These are phyloP conservation scores for Pachymerium ferrugineum DNA, from an alignment of 2,888 invertebrate species.

Conservation along the genomic window DNA sequence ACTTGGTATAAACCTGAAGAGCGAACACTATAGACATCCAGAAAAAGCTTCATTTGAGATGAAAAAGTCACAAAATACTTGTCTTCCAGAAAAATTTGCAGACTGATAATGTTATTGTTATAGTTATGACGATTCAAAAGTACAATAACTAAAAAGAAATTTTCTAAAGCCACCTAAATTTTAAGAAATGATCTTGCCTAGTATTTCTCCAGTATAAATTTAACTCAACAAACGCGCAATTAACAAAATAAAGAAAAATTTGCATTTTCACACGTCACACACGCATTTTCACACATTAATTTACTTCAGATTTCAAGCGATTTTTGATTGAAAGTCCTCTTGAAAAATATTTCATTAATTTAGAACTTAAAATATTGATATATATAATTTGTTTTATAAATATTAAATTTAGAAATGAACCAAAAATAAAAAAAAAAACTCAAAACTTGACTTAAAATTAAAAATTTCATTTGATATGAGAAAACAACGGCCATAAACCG, in stretches of 20 bases:
- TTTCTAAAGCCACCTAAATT: background rate
- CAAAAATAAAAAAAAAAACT: too few relatives aligned
- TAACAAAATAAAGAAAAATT: background rate
- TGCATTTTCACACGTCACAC: background rate
- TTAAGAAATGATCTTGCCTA: background rate
- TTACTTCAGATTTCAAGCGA: background rate
- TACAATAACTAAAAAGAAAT: constrained; percentile 20
- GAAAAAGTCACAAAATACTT: background rate
- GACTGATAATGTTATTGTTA: background rate
- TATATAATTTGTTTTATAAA: background rate
- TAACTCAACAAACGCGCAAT: background rate
- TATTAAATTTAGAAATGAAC: background rate
- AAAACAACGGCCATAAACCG: background rate
- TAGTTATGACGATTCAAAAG: constrained; percentile 3
- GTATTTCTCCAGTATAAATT: background rate
- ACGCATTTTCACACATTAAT: background rate
- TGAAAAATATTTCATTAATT: constrained; percentile 13
- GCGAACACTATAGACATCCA: background rate
- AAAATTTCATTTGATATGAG: too few relatives aligned
- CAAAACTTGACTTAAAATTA: too few relatives aligned
- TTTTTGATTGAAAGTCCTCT: background rate
- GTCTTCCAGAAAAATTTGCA: background rate
- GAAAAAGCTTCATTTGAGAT: constrained; percentile 7
- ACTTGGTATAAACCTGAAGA: background rate
- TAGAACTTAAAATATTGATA: constrained; percentile 8